Evolutionary conservation across 1,140 invertebrate genomes (phyloP).

Genomic region (Chelonus insularis): DNA sequence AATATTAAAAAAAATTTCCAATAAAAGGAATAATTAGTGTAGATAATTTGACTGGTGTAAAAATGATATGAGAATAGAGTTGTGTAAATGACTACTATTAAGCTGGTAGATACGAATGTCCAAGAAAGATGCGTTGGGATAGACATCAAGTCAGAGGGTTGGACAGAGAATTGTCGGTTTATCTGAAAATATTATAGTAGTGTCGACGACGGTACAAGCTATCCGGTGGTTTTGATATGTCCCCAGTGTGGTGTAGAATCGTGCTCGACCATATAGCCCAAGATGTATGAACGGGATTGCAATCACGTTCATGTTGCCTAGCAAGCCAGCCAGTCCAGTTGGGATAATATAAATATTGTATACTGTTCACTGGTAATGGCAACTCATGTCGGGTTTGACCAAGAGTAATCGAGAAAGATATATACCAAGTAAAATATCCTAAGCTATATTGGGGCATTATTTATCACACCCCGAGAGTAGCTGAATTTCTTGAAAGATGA

Average conservation of each 20-base stretch:
- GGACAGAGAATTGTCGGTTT: slow-evolving; percentile 44
- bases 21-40: no score
- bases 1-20: no score
- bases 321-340: slow-evolving; percentile 47
- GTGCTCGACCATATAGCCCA: slow-evolving; percentile 43
- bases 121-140: neutral
- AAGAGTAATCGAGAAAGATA: neutral
- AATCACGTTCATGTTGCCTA: slow-evolving; percentile 56
- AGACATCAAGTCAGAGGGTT: slow-evolving; percentile 6
- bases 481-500: slow-evolving; percentile 19
- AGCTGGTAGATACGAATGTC: no score
- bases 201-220: slow-evolving; percentile 33
- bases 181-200: slow-evolving; percentile 55
- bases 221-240: slow-evolving; percentile 49
- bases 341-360: slow-evolving; percentile 60
- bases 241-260: slow-evolving; percentile 51
- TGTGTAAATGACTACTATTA: no score
- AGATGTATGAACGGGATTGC: slow-evolving; percentile 58
- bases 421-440: neutral
- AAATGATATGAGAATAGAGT: no score
- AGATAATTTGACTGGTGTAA: no score
- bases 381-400: neutral
- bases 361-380: slow-evolving; percentile 35
- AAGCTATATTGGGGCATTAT: neutral
- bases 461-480: slow-evolving; percentile 31